Base-by-base conservation (phyloP, 2,888 invertebrate genomes). In the Cynaeus angustus region DNA sequence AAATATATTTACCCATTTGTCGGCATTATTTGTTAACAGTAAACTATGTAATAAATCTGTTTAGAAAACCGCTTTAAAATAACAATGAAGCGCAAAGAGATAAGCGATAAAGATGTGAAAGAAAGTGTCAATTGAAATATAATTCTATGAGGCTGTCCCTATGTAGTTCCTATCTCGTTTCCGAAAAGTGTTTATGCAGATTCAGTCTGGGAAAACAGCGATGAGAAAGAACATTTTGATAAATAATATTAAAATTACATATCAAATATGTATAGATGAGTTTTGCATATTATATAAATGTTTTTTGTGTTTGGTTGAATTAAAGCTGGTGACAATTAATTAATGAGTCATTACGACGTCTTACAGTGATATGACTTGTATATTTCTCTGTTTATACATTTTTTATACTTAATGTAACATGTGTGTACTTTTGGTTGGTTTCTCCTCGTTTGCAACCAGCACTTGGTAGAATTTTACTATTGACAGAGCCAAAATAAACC, bases 391-490 rank as follows among this genome's bases (percentile, higher is more conserved):
- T 53, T 38, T 37, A 28, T 12, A 10, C 14, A 53, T 5, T 16
- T 12, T 37, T 33, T 14, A 13, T 58, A 45, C 10, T 26, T 45
- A 58, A 45, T 58, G 58, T 58, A 38, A 10, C 38, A 26, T 56
- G 56, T 16, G 56, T 37, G 41, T 28, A 46, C 14, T 59, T 45
- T 45, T 28, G 59, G 38, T 41, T 56, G 16, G 38, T 16, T 62
- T 14, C n/a, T 50, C 28, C 9, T 7, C 12, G 50, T 50, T 12
- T 50, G 50, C 14, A 13, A 46, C 53, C 38, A 46, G 46, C 64
- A 48, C 37, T 61, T 59, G 9, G 16, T n/a, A 30, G 59, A 61
- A 70, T 70, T 66, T 21, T 66, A 66, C 66, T 66, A 66, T 66
- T 66, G 68, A 66, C 53, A 55, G 53, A 38, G 21, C 28, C 38